Evolutionary conservation across 2,888 invertebrate species (phyloP).

Genomic region (Hemaris fuciformis): DNA sequence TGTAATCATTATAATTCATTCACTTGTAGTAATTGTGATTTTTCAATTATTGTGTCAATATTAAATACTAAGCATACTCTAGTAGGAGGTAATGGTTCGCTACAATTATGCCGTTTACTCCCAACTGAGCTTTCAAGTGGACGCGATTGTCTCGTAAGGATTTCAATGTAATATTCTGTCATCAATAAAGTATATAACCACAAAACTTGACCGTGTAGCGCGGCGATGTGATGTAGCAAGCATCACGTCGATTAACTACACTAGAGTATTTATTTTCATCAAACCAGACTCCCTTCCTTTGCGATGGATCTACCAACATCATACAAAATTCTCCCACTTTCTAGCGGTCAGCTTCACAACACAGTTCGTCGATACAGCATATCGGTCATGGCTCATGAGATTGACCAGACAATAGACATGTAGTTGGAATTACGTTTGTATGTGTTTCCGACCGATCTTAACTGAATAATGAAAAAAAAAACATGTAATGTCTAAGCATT

Average conservation of each 20-base stretch:
- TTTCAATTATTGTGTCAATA: conserved; percentile 75
- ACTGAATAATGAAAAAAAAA: no score
- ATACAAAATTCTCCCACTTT: no score
- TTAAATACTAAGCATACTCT: conserved; percentile 59
- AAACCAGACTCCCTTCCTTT: background rate
- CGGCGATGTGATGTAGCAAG: conserved; percentile 22
- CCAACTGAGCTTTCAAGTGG: conserved; percentile 65
- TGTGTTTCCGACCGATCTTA: no score
- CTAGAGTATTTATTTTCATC: conserved; percentile 1
- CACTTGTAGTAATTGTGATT: conserved; percentile 56
- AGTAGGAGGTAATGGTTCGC: conserved; percentile 64
- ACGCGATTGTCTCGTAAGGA: conserved; percentile 59
- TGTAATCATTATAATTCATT: conserved; percentile 45
- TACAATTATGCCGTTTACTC: conserved; percentile 61
- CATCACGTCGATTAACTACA: conserved; percentile 18
- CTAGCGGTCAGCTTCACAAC: no score
- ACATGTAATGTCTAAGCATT: no score
- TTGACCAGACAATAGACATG: no score
- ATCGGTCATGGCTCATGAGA: no score
- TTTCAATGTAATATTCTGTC: conserved; percentile 74
- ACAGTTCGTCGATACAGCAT: no score
- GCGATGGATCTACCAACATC: no score
- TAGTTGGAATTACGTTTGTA: no score
- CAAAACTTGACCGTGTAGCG: conserved; percentile 37
- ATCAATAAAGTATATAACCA: conserved; percentile 71